Evolutionary conservation across 2,888 invertebrate genomes (phyloP), one percentile per base, ranked within the genome.

Genomic region (Pterobdella sp.): DNA sequence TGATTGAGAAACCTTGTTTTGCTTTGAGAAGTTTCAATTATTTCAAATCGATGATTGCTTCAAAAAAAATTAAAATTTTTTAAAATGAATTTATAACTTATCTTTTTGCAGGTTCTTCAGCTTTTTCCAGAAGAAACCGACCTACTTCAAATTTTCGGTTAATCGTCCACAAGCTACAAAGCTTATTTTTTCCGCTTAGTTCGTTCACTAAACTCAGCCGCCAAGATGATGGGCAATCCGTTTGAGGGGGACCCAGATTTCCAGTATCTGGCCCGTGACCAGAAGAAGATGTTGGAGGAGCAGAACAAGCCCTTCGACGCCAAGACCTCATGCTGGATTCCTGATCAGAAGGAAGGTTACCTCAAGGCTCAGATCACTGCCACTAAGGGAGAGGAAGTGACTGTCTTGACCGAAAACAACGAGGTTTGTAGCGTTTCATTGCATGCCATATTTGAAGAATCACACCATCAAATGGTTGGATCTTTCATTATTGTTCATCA

Each of bases 311-410:
- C 81, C 35, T 82, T 81, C 75, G 83, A 83, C 74, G 81, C 81
- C 76, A 99, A 98, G 88, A 98, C 97, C 88, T 91, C 93, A 84
- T 94, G 94, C 88, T 98, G 98, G 98, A 91, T 98, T 79, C 95
- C 96, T 82, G 92, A 93, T 86, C 93, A 94, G 82, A 96, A 95
- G 87, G 95, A 97, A 83, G 96, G 97, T 83, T 97, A 92, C 88
- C 84, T 95, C 81, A 90, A 93, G 87, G 97, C 94, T 85, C 95
- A 96, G 86, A 97, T 99, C 87, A 92, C 91, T 88, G 93, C 93
- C 85, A 95, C 95, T 87, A 96, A 96, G 88, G 98, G 97, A 81
- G 98, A 98, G 80, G 88, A 94, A 85, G 93, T 95, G 87, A 90
- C 91, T 86, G 96, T 99, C 84, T 88, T 88, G 84, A 88, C 94